Evolutionary conservation across 37 sponge, comb jelly and placozoan genomes (phyloP), one percentile per base, ranked within the genome.

Genomic region (Geodia barretti): DNA sequence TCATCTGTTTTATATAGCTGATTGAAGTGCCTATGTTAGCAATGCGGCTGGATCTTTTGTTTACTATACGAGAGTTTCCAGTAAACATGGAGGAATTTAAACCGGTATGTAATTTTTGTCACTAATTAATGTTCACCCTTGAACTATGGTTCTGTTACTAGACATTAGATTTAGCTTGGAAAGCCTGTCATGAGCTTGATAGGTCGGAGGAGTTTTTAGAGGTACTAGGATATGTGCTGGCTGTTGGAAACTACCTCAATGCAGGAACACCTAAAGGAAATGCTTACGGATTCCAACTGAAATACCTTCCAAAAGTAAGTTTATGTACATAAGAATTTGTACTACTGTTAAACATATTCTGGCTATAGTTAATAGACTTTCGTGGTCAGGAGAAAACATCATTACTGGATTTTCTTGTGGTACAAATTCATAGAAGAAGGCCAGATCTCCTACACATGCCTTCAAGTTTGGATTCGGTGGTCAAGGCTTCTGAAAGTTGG

Each of bases 221-320:
- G 33, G 78, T 92, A 17, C 76, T 95, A 62, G 66, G 84, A 63
- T 96, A 87, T 63, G 77, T 90, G 3, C 73, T 96, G 64, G 85
- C 91, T 60, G 79, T 93, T 38, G 97, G 97, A 28, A 96, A 96
- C 80, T 92, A 90, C 62, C 79, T 96, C 25, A 96, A 96, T 84
- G 81, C 80, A 60, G 86, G 83, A 30, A 82, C 93, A 9, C 76
- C 79, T 28, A 80, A 87, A 60, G 97, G 93, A 14, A 76, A 79
- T 34, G 84, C 91, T 0, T 90, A 96, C 69, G 97, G 97, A 11
- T 90, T 93, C 76, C 83, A 84, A 54, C 89, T 96, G 4, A 34
- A 62, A 34, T 69, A 79, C 3, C 60, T 96, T 28, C 72, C 89
- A 64, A 92, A 92, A 85, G 92, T 92, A 69, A 26, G 47, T 21